Percentiles rank a stretch among this genome's conserved stretches.
These are phyloP conservation scores for Zonitis immaculata DNA, from an alignment of 2,888 invertebrate genomes.

Conservation along the genomic window DNA sequence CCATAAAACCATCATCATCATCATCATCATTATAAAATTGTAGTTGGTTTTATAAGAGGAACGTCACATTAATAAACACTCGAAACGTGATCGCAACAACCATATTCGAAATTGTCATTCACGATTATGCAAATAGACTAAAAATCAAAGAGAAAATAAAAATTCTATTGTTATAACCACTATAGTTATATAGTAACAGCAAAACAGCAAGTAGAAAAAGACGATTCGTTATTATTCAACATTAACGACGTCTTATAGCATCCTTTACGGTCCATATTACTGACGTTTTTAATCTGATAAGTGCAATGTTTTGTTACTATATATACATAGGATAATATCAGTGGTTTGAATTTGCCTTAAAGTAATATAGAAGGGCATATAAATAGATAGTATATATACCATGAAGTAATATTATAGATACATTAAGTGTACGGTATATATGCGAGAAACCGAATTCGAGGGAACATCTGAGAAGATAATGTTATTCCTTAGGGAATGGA, in stretches of 20 bases:
- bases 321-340: constrained; percentile 32
- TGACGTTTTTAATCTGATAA: constrained; percentile 37
- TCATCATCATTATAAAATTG: too few relatives aligned
- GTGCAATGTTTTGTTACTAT: constrained; percentile 37
- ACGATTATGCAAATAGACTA: constrained; percentile 38
- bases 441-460: constrained; percentile 33
- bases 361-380: constrained; percentile 12
- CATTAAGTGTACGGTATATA: constrained; percentile 30
- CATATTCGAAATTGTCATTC: constrained; percentile 38
- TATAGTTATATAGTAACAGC: too few relatives aligned
- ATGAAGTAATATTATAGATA: constrained; percentile 34
- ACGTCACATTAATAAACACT: constrained; percentile 37
- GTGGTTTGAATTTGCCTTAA: constrained; percentile 21
- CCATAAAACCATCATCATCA: constrained; percentile 30
- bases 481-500: constrained; percentile 34
- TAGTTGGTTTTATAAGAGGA: constrained; percentile 23
- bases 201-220: constrained; percentile 20
- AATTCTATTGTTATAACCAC: constrained; percentile 1
- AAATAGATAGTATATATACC: constrained; percentile 25
- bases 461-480: constrained; percentile 38
- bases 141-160: constrained; percentile 13
- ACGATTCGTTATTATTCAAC: constrained; percentile 22
- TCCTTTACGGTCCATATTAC: constrained; percentile 21
- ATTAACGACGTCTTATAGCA: constrained; percentile 14
- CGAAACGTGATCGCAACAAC: constrained; percentile 31